Base-by-base conservation (phyloP, 2,888 invertebrate species). In the Lucinisca nassula region DNA sequence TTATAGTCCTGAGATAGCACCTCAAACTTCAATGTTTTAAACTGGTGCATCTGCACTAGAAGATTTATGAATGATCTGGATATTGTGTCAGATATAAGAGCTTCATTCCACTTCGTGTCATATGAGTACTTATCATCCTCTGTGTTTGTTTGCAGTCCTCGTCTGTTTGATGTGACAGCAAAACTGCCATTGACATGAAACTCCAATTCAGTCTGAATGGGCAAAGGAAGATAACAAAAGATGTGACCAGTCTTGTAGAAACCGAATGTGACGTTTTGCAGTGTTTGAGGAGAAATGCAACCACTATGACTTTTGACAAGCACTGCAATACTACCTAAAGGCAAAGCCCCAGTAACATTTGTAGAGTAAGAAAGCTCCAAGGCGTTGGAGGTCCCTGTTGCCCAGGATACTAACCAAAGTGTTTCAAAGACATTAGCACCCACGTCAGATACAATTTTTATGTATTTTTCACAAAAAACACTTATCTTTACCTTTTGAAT, bases 221-320 rank as follows among this genome's bases (percentile, higher is more conserved):
- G 94, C 24, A 95, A 87, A 1, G 95, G 95, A 17, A 95, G 86
- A 82, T 91, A 95, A 83, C 94, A 94, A 88, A 95, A 95, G n/a
- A 91, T 45, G 79, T 90, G 91, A 30, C 91, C 89, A 14, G 38
- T 61, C 30, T 70, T 76, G 79, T 88, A 92, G 79, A 92, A 92
- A 32, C 92, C 91, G 35, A 30, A 45, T 8, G 90, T 88, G 35
- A 72, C 49, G 14, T 76, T 38, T 21, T 40, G 4, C 72, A 88
- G 38, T 10, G 32, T 1, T 14, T 14, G 37, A 27, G 24, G 21
- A 1, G 38, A 21, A 14, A 81, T 14, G 24, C 24, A 14, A 21
- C 17, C 38, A 45, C 55, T 49, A n/a, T 72, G 24, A n/a, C n/a
- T 45, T 17, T 70, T 4, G 14, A 82, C n/a, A 12, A 70, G 75